Evolutionary conservation across 2,888 invertebrate genomes (phyloP).

Genomic region (Papilio elwesi): DNA sequence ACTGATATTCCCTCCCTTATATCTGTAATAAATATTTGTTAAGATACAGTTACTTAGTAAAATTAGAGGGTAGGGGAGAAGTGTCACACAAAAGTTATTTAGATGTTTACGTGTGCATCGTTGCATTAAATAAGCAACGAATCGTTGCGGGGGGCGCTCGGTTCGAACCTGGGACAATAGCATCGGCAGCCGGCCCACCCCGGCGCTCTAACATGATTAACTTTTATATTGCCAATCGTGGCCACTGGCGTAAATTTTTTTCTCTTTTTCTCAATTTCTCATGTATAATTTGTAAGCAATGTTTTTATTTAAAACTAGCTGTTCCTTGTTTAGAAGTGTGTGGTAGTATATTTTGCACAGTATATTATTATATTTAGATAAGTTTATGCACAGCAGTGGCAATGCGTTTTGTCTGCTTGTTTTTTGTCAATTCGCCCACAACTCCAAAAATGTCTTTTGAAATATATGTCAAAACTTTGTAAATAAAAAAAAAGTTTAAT

Average conservation of each 20-base stretch:
- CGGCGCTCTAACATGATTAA: slow-evolving; percentile 72
- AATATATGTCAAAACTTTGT: too few species aligned
- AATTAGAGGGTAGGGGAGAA: slow-evolving; percentile 81
- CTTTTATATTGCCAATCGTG: slow-evolving; percentile 65
- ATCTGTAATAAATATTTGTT: slow-evolving; percentile 65
- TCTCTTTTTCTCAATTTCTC: slow-evolving; percentile 38
- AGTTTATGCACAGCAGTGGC: too few species aligned
- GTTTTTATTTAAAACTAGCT: slow-evolving; percentile 21
- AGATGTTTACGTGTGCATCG: slow-evolving; percentile 84
- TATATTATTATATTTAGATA: too few species aligned
- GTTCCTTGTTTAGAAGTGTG: neutral
- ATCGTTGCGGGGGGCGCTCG: slow-evolving; percentile 72
- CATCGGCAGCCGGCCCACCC: slow-evolving; percentile 74
- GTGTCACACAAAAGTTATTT: slow-evolving; percentile 83
- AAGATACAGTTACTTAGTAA: slow-evolving; percentile 82
- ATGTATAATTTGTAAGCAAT: slow-evolving; percentile 10
- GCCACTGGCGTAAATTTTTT: slow-evolving; percentile 54
- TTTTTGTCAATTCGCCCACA: too few species aligned
- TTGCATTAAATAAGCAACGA: slow-evolving; percentile 84
- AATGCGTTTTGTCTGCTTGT: too few species aligned
- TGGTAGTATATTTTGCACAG: too few species aligned
- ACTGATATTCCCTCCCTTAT: slow-evolving; percentile 63
- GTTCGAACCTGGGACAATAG: slow-evolving; percentile 74
- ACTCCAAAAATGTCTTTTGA: too few species aligned
- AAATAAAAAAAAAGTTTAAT: too few species aligned